Evolutionary conservation across 2,113 vertebrate genomes (phyloP).

Genomic region (Carassius auratus): DNA sequence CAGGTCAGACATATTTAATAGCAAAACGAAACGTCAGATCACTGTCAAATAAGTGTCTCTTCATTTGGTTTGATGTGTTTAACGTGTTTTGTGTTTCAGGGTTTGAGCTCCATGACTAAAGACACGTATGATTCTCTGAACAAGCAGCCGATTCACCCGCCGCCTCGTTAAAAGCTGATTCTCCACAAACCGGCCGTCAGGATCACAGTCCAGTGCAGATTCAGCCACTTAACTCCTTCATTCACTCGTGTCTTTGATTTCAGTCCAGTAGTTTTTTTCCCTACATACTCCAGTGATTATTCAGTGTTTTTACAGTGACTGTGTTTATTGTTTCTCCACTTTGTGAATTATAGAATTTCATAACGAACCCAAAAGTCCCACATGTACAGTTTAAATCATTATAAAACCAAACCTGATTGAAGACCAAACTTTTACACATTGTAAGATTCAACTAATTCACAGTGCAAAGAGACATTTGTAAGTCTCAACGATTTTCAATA

Average conservation of each 20-base stretch:
- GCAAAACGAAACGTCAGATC: neutral
- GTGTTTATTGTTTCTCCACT: neutral
- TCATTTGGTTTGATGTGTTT: neutral
- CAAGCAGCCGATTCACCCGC: conserved; percentile 76
- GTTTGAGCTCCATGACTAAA: conserved; percentile 82
- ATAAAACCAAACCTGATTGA: too few relatives aligned
- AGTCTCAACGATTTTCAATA: too few relatives aligned
- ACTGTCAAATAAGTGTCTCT: neutral
- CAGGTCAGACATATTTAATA: conserved; percentile 63
- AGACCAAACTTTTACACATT: too few relatives aligned
- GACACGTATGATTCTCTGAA: conserved; percentile 90
- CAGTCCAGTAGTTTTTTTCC: neutral
- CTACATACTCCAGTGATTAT: neutral
- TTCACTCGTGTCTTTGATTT: neutral
- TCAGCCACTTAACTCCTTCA: too few relatives aligned
- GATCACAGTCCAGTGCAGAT: neutral
- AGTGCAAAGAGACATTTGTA: too few relatives aligned
- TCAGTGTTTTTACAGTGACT: neutral
- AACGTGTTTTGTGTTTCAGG: conserved; percentile 71
- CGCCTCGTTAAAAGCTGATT: neutral
- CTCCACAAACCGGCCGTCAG: neutral
- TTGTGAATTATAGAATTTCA: neutral
- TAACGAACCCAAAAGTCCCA: neutral
- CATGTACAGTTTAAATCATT: neutral
- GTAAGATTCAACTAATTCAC: too few relatives aligned